Conservation (phyloP, 1,140 invertebrate species). For the Scaptomyza graminum region DNA sequence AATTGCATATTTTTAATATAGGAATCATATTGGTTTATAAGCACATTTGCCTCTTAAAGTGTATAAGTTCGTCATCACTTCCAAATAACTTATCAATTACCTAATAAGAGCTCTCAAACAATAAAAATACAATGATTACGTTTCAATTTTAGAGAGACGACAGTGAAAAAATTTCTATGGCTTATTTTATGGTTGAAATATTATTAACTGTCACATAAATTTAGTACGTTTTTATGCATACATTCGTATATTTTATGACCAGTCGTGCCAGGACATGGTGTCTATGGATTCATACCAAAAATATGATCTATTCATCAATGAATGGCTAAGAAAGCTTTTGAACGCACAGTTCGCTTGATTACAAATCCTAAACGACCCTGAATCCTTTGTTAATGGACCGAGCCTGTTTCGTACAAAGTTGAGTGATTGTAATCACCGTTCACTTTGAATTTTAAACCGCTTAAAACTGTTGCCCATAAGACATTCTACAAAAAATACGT, state of each 20-base stretch:
- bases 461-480: constrained; percentile 38
- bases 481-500: neutral
- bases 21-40: no score
- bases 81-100: no score
- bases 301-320: neutral
- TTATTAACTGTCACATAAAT: no score
- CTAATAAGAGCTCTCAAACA: no score
- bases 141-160: no score
- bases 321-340: neutral
- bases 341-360: neutral
- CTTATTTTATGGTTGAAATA: no score
- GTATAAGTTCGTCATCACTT: no score
- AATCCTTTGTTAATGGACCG: constrained; percentile 61
- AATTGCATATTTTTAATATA: no score
- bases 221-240: no score
- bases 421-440: constrained; percentile 61
- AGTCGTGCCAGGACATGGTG: neutral
- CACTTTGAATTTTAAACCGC: constrained; percentile 75
- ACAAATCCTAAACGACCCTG: neutral
- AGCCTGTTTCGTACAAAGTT: constrained; percentile 33
- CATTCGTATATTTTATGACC: neutral
- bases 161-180: no score
- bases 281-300: neutral
- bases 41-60: no score
- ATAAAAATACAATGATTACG: no score